phyloP scores from a whole-genome alignment of 2,797 vertebrate species.

The Choloepus didactylus region DNA sequence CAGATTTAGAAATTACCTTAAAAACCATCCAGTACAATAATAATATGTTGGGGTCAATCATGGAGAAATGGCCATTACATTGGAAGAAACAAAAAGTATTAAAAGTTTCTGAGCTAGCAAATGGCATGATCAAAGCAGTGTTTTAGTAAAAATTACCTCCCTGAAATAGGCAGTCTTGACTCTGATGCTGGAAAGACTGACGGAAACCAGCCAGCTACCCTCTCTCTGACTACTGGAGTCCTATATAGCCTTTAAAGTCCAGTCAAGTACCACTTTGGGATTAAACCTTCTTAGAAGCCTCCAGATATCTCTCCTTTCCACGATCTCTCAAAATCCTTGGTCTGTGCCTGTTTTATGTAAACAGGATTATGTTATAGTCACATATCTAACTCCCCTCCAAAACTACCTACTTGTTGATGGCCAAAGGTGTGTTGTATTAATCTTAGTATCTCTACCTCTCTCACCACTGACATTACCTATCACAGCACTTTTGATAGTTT shows the following conservation, averaged over 20 bases:
- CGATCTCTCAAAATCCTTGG: neutral
- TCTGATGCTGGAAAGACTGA: conserved; percentile 2
- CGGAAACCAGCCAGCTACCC: neutral
- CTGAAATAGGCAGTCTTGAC: neutral
- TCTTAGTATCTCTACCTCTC: neutral
- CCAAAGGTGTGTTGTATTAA: neutral
- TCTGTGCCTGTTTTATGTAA: neutral
- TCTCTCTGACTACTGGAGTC: neutral
- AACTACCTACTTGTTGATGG: neutral
- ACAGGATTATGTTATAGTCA: neutral
- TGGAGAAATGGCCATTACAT: neutral
- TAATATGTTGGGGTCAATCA: neutral
- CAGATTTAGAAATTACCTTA: neutral
- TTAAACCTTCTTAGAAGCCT: conserved; percentile 27
- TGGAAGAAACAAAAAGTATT: conserved; percentile 14
- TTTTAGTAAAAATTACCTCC: conserved; percentile 33
- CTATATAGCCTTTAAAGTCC: neutral
- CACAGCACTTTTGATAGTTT: neutral
- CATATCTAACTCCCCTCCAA: neutral
- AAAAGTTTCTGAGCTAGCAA: conserved; percentile 51
- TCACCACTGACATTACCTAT: neutral
- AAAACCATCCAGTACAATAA: neutral
- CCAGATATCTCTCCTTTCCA: conserved; percentile 2
- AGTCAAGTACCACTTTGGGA: neutral
- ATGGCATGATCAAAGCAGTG: neutral